Evolutionary conservation across 2,888 invertebrate species (phyloP).

Genomic region (Dryobota labecula): DNA sequence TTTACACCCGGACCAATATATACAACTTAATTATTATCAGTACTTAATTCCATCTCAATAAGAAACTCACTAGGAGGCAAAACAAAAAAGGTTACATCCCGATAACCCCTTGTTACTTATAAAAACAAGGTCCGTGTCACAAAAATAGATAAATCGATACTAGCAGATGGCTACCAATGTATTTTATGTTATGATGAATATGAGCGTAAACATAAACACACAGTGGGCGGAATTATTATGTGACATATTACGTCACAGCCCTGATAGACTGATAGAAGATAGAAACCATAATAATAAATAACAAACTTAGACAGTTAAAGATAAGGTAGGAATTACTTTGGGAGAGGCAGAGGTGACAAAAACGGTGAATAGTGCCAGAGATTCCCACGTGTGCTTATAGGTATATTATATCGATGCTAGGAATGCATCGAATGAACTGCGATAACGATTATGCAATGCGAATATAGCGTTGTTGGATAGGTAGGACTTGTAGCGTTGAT

Average conservation of each 20-base stretch:
- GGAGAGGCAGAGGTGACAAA: conserved; percentile 27
- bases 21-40: neutral
- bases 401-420: conserved; percentile 18
- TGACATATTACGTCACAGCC: conserved; percentile 56
- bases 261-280: conserved; percentile 51
- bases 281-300: conserved; percentile 17
- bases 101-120: conserved; percentile 41
- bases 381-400: conserved; percentile 53
- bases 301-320: neutral
- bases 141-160: conserved; percentile 47
- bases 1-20: neutral
- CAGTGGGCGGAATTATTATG: conserved; percentile 61
- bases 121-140: conserved; percentile 28
- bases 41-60: conserved; percentile 9
- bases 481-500: neutral
- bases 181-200: conserved; percentile 50
- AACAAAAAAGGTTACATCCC: conserved; percentile 25
- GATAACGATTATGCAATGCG: conserved; percentile 56
- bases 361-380: conserved; percentile 59
- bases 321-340: conserved; percentile 30
- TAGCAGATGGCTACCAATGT: conserved; percentile 27
- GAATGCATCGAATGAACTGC: conserved; percentile 35
- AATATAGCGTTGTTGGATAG: conserved; percentile 17
- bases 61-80: conserved; percentile 22
- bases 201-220: conserved; percentile 68